phyloP scores from a whole-genome alignment of 2,113 vertebrate species.

The Pogonocichla stellata region DNA sequence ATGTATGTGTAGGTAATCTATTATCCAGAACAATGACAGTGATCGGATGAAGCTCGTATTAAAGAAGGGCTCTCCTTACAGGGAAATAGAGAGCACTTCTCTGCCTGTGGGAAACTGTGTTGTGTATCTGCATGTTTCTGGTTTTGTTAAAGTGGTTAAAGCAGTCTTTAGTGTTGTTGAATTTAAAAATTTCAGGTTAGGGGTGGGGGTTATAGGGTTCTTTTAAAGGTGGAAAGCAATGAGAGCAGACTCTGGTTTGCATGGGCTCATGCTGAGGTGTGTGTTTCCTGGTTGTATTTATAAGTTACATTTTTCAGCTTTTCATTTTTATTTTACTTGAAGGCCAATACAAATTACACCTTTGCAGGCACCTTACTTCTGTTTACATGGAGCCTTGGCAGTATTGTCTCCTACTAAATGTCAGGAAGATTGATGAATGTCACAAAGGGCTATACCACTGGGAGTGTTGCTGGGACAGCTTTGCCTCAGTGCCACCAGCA shows the following conservation, averaged over 20 bases:
- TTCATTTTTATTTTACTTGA: slow-evolving; percentile 19
- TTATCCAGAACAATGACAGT: slow-evolving; percentile 80
- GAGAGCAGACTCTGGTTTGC: neutral
- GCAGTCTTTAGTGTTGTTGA: neutral
- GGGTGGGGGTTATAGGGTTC: neutral
- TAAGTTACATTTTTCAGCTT: neutral
- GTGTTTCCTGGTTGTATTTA: neutral
- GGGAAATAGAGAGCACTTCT: slow-evolving; percentile 28
- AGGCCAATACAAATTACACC: neutral
- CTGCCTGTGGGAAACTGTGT: neutral
- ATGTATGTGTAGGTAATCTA: slow-evolving; percentile 80
- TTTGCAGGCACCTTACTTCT: neutral
- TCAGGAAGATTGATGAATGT: neutral
- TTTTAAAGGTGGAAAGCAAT: neutral
- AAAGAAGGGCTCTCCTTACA: slow-evolving; percentile 54
- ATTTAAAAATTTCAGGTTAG: neutral
- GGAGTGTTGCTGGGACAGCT: neutral
- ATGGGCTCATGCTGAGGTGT: neutral
- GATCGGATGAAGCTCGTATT: slow-evolving; percentile 69
- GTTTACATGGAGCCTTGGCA: neutral
- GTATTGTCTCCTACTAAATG: neutral
- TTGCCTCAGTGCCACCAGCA: neutral
- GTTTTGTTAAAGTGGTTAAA: neutral
- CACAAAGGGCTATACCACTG: neutral
- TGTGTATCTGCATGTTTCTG: neutral